Percentiles rank a stretch among this genome's conserved stretches.
Evolutionary conservation across 1,140 invertebrate genomes (phyloP).

Genomic region (Pollicipes pollicipes): DNA sequence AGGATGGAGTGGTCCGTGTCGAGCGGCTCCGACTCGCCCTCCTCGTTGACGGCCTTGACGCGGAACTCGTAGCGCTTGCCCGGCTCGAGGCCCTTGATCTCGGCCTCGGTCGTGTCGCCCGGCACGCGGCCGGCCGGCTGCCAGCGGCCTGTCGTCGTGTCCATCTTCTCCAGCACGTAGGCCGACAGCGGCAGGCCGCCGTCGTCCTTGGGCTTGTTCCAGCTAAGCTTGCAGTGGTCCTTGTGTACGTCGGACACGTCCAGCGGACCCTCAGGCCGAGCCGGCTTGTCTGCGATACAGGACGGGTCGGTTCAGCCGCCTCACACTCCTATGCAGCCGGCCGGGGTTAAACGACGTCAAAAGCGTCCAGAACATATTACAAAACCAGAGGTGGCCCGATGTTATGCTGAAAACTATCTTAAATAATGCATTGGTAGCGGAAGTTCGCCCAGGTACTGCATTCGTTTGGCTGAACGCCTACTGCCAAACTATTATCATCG

Average conservation of each 20-base stretch:
- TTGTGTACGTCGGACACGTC: slow-evolving; percentile 84
- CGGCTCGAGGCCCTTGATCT: slow-evolving; percentile 73
- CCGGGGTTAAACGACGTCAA: too few relatives aligned
- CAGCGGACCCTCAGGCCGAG: slow-evolving; percentile 80
- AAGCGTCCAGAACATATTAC: too few relatives aligned
- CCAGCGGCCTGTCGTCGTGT: slow-evolving; percentile 48
- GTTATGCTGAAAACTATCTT: too few relatives aligned
- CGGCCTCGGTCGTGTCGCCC: slow-evolving; percentile 64
- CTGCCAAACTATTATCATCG: too few relatives aligned
- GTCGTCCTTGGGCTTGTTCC: slow-evolving; percentile 89
- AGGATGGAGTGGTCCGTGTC: slow-evolving; percentile 57
- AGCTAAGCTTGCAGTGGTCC: slow-evolving; percentile 83
- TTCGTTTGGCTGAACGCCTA: too few relatives aligned
- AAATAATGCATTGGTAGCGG: too few relatives aligned
- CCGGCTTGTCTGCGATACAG: slow-evolving; percentile 58
- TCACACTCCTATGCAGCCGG: too few relatives aligned
- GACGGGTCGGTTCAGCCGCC: too few relatives aligned
- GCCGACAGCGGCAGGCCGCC: slow-evolving; percentile 78
- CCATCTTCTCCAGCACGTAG: slow-evolving; percentile 89
- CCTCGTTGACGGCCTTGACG: slow-evolving; percentile 85
- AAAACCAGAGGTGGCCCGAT: too few relatives aligned
- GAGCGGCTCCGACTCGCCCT: slow-evolving; percentile 83
- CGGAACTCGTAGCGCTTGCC: slow-evolving; percentile 88
- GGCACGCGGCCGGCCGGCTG: slow-evolving; percentile 40
- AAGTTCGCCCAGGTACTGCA: too few relatives aligned